Evolutionary conservation across 1,140 invertebrate species (phyloP).

Genomic region (Saccostrea cuccullata): DNA sequence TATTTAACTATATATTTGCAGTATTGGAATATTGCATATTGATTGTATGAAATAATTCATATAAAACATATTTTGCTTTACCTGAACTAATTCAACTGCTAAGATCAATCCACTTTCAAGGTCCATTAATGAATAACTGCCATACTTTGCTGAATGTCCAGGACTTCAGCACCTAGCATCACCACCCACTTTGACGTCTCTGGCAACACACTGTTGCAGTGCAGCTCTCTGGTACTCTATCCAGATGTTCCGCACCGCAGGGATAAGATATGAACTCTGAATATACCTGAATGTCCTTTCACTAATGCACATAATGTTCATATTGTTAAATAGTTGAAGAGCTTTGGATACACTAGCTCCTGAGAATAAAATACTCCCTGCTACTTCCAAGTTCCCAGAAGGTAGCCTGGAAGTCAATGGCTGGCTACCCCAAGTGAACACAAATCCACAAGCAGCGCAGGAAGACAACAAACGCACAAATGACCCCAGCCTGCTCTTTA

Average conservation of each 20-base stretch:
- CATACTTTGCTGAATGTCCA: conserved; percentile 27
- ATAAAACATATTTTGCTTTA: conserved; percentile 25
- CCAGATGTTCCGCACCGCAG: conserved; percentile 36
- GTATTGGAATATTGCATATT: no score
- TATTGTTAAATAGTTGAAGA: conserved; percentile 31
- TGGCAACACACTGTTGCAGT: not conserved
- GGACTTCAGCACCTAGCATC: conserved; percentile 38
- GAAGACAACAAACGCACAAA: not conserved
- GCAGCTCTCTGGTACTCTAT: not conserved
- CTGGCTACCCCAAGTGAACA: conserved; percentile 34
- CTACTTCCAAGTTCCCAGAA: conserved; percentile 2
- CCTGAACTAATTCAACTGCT: conserved; percentile 27
- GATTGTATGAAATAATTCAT: no score
- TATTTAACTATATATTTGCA: no score
- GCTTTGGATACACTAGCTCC: not conserved
- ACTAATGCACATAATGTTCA: conserved; percentile 28
- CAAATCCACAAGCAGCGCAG: not conserved
- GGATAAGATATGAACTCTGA: conserved; percentile 34
- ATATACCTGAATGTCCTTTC: conserved; percentile 39
- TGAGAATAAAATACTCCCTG: conserved; percentile 17
- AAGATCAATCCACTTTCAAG: conserved; percentile 30
- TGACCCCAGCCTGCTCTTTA: not conserved
- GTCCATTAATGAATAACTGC: conserved; percentile 17
- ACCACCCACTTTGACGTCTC: conserved; percentile 38
- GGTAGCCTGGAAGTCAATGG: conserved; percentile 18